Base-by-base conservation (phyloP, 2,888 invertebrate species). In the Arrhopalites spinosus region DNA sequence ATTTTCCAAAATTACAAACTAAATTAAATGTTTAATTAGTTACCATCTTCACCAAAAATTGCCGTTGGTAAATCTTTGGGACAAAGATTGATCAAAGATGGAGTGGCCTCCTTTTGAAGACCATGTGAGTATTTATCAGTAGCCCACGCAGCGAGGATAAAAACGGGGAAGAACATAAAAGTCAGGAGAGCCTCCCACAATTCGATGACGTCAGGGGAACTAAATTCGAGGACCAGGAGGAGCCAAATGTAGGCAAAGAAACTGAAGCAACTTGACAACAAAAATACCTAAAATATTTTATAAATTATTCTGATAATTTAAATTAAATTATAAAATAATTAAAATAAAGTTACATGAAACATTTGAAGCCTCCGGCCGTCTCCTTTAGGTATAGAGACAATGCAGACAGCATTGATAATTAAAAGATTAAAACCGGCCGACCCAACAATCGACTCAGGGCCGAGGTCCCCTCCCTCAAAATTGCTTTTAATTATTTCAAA, bases 171-270 rank as follows among this genome's bases (percentile, higher is more conserved):
- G 81, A 89, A 86, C 29, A 88, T 81, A 73, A 90, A 85, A 0
- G 89, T 90, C 66, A 89, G 82, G 3, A 87, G 83, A 0, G 89
- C 89, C 83, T 90, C 89, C 89, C 89, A 89, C 15, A 88, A 80
- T 67, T 88, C 88, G 36, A 89, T 85, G 2, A 83, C 83, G 47
- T 85, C 80, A 1, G 87, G 87, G 0, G 87, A 84, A 50, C 86
- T 84, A 27, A 83, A 78, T 25, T 83, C 84, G 73, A 89, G 84
- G 76, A 89, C 86, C 36, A 89, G 82, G 66, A 88, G 84, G 45
- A 90, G 85, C 90, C 90, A 90, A 61, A 89, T 81, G 84, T 90
- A 90, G 11, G 90, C 89, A 78, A 89, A 87, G 23, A 89, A 86
- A 74, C 85, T 84, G 84, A 87, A 87, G 68, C 85, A 81, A 3